Conservation (phyloP, 64 coral and sea anemone species). For the Dendrophyllia cribrosa region DNA sequence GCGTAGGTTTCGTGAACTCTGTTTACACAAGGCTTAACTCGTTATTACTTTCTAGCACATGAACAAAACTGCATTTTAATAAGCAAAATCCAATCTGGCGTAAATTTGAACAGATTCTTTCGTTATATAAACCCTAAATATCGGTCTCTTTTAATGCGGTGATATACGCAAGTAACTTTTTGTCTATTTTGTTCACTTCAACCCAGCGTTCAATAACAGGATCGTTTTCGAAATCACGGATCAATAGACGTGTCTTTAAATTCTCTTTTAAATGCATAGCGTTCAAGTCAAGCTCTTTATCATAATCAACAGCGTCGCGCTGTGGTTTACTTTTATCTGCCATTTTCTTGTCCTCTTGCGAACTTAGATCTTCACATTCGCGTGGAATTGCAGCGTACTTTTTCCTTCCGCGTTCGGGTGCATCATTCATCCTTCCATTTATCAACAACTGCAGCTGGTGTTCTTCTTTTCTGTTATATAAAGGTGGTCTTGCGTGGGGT, state of each 20-base stretch:
- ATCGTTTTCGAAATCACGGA: neutral
- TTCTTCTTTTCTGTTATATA: neutral
- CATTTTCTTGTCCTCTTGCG: neutral
- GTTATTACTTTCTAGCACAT: conserved; percentile 26
- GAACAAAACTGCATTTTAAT: conserved; percentile 31
- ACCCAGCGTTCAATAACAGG: neutral
- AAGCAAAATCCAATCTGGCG: neutral
- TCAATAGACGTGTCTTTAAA: neutral
- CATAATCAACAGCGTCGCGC: neutral
- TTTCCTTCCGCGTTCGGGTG: neutral
- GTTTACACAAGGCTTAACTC: conserved; percentile 39
- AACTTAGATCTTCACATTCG: neutral
- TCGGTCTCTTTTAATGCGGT: conserved; percentile 38
- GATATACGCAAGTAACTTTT: conserved; percentile 2
- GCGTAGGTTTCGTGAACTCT: neutral
- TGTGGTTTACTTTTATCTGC: neutral
- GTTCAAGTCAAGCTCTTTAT: neutral
- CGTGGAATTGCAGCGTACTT: too few species aligned
- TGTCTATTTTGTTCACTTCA: conserved; percentile 11
- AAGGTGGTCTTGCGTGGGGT: neutral
- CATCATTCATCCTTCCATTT: neutral
- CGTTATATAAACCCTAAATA: neutral
- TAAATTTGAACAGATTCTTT: neutral
- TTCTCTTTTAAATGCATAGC: conserved; percentile 14
- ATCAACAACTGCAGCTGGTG: neutral